Evolutionary conservation across 1,140 invertebrate genomes (phyloP).

Genomic region (Caenorhabditis brenneri): DNA sequence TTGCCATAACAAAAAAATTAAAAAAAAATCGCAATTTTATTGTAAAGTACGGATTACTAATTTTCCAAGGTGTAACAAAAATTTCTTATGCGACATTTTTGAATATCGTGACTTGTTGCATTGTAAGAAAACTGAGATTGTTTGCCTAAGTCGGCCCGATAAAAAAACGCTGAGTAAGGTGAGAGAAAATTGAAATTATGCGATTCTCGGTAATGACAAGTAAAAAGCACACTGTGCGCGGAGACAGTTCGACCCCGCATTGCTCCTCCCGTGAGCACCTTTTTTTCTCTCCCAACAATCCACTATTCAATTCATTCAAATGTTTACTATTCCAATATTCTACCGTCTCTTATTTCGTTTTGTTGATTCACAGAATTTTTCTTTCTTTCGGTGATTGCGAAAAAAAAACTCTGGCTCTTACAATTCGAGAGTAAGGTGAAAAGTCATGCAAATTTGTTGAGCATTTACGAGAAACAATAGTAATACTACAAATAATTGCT

Average conservation of each 20-base stretch:
- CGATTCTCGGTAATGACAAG: slow-evolving; percentile 23
- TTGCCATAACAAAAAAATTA: too few relatives aligned
- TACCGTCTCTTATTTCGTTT: slow-evolving; percentile 43
- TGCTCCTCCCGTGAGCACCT: slow-evolving; percentile 8
- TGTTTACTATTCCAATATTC: slow-evolving; percentile 43
- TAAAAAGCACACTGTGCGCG: slow-evolving; percentile 2
- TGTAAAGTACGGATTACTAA: too few relatives aligned
- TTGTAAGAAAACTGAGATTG: not conserved
- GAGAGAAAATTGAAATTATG: slow-evolving; percentile 18
- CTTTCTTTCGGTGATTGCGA: slow-evolving; percentile 24
- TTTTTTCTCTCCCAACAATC: slow-evolving; percentile 26
- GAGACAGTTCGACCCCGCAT: slow-evolving; percentile 7
- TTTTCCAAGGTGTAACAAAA: too few relatives aligned
- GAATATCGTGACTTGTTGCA: not conserved
- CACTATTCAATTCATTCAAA: slow-evolving; percentile 40
- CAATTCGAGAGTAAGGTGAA: not conserved
- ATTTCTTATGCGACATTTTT: not conserved
- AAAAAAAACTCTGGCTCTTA: not conserved
- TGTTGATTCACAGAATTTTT: slow-evolving; percentile 39
- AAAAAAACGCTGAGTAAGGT: not conserved
- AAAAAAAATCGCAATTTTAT: too few relatives aligned
- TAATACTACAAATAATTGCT: not conserved
- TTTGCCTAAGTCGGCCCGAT: not conserved
- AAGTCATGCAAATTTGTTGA: too few relatives aligned
- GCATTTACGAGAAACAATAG: not conserved